Conservation (phyloP, 2,797 vertebrate species). For the Enteromius afrohamiltoni region DNA sequence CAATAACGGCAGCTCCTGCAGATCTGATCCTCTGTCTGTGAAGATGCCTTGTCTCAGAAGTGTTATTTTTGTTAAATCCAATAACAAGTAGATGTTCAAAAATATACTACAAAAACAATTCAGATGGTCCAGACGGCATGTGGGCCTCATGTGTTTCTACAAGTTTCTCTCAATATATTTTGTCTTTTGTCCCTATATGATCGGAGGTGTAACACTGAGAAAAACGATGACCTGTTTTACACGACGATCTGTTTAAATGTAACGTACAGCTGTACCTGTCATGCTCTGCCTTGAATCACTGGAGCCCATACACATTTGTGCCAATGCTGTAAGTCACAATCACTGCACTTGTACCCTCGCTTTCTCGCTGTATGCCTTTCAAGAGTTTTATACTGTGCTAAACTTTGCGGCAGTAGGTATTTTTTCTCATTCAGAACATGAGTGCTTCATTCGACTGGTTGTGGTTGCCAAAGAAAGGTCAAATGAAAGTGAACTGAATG, state of each 20-base stretch:
- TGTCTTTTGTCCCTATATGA: conserved; percentile 36
- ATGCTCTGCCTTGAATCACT: conserved; percentile 37
- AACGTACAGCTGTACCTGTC: conserved; percentile 46
- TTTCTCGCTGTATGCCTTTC: conserved; percentile 67
- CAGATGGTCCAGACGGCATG: conserved; percentile 36
- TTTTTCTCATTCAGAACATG: conserved; percentile 81
- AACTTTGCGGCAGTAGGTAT: conserved; percentile 65
- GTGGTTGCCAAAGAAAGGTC: conserved; percentile 87
- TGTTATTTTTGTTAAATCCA: conserved; percentile 11
- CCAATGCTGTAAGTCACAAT: conserved; percentile 63
- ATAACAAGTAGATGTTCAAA: conserved; percentile 29
- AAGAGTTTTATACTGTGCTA: conserved; percentile 66
- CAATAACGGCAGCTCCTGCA: conserved; percentile 53
- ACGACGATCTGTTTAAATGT: conserved; percentile 40
- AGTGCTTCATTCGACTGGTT: conserved; percentile 69
- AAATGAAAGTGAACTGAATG: conserved; percentile 66
- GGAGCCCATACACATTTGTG: conserved; percentile 63
- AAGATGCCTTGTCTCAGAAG: conserved; percentile 40
- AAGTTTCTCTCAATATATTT: conserved; percentile 16
- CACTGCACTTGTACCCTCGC: conserved; percentile 40
- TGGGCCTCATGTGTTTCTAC: conserved; percentile 27
- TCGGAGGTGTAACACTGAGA: conserved; percentile 23
- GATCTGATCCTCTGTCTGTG: conserved; percentile 38
- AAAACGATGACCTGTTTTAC: conserved; percentile 42
- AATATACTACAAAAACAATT: conserved; percentile 25